A percentile compares a stretch with the other conserved stretches of the same genome.
phyloP scores from a whole-genome alignment of 2,888 invertebrate genomes.

The Andrena minutula region DNA sequence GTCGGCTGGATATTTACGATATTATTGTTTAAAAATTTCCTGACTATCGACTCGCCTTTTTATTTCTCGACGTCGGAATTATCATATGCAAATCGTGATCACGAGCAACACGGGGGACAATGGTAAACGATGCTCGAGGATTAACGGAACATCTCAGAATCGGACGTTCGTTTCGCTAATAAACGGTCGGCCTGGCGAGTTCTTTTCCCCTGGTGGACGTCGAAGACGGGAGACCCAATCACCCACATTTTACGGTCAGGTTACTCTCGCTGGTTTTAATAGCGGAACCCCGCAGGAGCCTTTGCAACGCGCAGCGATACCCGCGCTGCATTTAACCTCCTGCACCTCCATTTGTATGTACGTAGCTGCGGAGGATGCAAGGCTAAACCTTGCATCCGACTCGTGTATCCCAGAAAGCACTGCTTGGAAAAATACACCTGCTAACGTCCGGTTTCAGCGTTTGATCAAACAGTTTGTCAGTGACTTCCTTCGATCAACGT shows the following conservation, averaged over 20 bases:
- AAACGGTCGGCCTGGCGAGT: constrained; percentile 4
- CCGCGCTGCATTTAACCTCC: constrained; percentile 32
- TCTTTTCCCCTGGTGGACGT: neutral
- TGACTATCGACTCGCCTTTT: neutral
- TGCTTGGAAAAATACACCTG: neutral
- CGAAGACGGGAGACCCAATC: constrained; percentile 40
- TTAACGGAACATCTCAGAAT: constrained; percentile 40
- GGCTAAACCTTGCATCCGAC: neutral
- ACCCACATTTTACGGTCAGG: constrained; percentile 60
- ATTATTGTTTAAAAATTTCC: too few relatives aligned
- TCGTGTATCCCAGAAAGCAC: neutral
- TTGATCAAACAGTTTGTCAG: neutral
- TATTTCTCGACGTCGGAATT: neutral
- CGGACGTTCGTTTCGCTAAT: constrained; percentile 15
- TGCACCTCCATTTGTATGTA: constrained; percentile 28
- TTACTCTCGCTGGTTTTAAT: constrained; percentile 49
- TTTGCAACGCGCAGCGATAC: constrained; percentile 15
- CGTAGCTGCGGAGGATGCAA: constrained; percentile 6
- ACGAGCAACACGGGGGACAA: neutral
- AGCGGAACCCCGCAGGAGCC: constrained; percentile 8
- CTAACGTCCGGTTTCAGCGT: neutral
- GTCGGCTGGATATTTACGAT: too few relatives aligned
- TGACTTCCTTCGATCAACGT: neutral
- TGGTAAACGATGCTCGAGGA: constrained; percentile 13
- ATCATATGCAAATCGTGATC: constrained; percentile 24